Evolutionary conservation across 2,797 vertebrate species (phyloP).

Genomic region (Okamejei kenojei): DNA sequence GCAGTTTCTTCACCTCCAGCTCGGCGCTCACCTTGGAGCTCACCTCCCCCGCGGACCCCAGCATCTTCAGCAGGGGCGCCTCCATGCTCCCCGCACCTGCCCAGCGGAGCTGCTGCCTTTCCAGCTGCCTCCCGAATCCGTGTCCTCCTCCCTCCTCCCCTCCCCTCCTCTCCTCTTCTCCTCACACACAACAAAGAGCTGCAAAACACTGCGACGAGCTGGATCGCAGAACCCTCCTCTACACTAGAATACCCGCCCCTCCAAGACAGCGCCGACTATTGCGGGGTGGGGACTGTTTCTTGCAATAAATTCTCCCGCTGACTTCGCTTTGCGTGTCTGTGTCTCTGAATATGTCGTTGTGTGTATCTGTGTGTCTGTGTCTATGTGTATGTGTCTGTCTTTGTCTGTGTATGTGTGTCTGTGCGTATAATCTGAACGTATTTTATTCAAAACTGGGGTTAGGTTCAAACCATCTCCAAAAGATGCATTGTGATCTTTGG

Average conservation of each 20-base stretch:
- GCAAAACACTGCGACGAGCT: not conserved
- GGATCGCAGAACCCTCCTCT: conserved; percentile 12
- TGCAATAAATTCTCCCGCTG: not conserved
- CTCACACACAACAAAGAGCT: conserved; percentile 24
- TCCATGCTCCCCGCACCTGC: conserved; percentile 52
- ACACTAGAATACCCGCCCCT: not conserved
- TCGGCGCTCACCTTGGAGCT: conserved; percentile 77
- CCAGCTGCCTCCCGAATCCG: too few species aligned
- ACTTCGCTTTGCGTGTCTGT: too few species aligned
- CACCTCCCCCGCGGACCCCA: conserved; percentile 74
- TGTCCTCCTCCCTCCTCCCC: not conserved
- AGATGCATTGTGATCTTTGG: too few species aligned
- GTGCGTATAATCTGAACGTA: too few species aligned
- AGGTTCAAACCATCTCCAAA: too few species aligned
- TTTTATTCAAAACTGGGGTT: too few species aligned
- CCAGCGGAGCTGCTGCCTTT: too few species aligned
- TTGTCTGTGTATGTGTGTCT: too few species aligned
- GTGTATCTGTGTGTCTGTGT: too few species aligned
- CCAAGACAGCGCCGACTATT: not conserved
- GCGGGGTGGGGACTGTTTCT: too few species aligned
- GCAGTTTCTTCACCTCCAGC: conserved; percentile 92
- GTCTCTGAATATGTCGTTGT: too few species aligned
- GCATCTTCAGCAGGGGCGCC: conserved; percentile 66
- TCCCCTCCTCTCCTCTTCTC: not conserved
- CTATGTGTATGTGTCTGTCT: too few species aligned